Percentiles rank a stretch among this genome's conserved stretches.
Conservation (phyloP, 2,888 invertebrate genomes). For the Caenorhabditis japonica region DNA sequence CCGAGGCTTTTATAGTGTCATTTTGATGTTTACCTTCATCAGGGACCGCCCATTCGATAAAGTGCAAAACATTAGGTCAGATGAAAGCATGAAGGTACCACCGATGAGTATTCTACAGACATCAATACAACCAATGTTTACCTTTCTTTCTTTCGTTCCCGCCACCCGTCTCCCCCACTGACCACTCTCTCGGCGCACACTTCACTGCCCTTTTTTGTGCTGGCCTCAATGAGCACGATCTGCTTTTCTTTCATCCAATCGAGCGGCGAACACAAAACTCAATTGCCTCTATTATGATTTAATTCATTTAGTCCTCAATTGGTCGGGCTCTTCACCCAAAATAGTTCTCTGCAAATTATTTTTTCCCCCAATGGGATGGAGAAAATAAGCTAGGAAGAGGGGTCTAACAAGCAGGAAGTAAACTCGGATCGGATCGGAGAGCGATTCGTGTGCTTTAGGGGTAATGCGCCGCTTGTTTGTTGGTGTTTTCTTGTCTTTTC, state of each 20-base stretch:
- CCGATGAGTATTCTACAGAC: neutral
- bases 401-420: no score
- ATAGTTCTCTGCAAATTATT: no score
- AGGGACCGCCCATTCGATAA: neutral
- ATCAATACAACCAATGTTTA: neutral
- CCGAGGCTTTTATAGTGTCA: slow-evolving; percentile 4
- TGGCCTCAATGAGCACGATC: no score
- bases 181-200: slow-evolving; percentile 7
- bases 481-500: neutral
- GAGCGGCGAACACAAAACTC: neutral
- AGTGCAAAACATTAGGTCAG: no score
- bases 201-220: slow-evolving; percentile 5
- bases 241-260: neutral
- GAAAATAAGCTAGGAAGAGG: slow-evolving; percentile 4
- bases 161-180: neutral
- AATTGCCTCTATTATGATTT: neutral
- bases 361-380: no score
- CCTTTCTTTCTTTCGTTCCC: neutral
- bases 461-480: neutral
- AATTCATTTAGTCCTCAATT: neutral
- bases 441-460: neutral
- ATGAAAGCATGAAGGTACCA: no score
- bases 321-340: neutral
- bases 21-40: neutral
- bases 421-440: no score